Evolutionary conservation across 2,797 vertebrate genomes (phyloP), one percentile per base, ranked within the genome.

Genomic region (Liasis olivaceus): DNA sequence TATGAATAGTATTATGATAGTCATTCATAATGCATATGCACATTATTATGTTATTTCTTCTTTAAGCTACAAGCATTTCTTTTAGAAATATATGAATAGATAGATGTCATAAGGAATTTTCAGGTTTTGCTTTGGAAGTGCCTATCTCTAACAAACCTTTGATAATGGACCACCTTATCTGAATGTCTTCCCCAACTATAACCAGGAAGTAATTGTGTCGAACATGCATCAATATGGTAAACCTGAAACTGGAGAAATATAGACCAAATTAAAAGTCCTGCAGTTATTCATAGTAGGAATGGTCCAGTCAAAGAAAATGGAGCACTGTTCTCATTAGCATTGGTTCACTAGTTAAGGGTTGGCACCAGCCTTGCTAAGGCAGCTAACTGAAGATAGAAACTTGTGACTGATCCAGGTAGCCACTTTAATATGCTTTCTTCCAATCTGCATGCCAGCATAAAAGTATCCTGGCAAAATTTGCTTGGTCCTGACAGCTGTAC

Each of bases 221-320:
- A 60, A 63, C 3, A 0, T 59, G 59, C 6, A 22, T 36, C 77
- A 92, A 20, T 26, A 87, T 4, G 28, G 13, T 20, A 60, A 77
- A 93, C 87, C 28, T 87, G 85, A 56, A 77, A 62, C 56, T 36
- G 14, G 54, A 87, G 28, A 42, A 84, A 85, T 84, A 17, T 12
- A 51, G 60, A 20, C 47, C 36, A 89, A 56, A 72, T 42, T 87
- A 86, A 92, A 91, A 89, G 11, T 20, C 28, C 84, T 87, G 13
- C 56, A 90, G 66, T 90, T 93, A 85, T 63, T 93, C n/a, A 62
- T 58, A 77, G 84, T 22, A 90, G 85, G 89, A 85, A 90, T 42
- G 14, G 56, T 87, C 64, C 89, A 90, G 86, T n/a, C 20, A 87
- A 22, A 87, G 2, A 90, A 87, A 93, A 87, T 7, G 59, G 51